Conservation (phyloP, 2,113 vertebrate genomes). For the Meriones unguiculatus region DNA sequence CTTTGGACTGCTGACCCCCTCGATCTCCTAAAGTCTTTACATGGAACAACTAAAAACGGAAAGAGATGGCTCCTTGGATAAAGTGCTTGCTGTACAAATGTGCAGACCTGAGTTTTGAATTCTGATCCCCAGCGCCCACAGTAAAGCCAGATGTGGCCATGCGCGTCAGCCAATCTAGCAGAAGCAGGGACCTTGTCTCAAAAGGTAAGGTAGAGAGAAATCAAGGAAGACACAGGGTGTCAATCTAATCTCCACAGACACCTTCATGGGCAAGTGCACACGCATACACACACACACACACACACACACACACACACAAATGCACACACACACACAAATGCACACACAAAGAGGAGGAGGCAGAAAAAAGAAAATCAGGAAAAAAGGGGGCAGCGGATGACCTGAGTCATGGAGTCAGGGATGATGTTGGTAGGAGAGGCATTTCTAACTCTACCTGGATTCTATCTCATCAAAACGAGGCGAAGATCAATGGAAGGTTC, state of each 20-base stretch:
- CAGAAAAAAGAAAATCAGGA: too few relatives aligned
- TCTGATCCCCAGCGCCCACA: not conserved
- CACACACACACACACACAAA: not conserved
- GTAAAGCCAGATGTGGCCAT: not conserved
- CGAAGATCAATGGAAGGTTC: not conserved
- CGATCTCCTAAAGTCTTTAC: not conserved
- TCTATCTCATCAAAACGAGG: not conserved
- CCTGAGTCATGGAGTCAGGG: too few relatives aligned
- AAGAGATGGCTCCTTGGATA: not conserved
- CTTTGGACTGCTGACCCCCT: not conserved
- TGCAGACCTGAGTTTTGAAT: not conserved
- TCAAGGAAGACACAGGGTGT: not conserved
- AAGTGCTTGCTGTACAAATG: not conserved
- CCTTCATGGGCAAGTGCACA: not conserved
- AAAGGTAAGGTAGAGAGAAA: not conserved
- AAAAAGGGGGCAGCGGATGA: not conserved
- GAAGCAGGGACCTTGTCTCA: not conserved
- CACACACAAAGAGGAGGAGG: not conserved
- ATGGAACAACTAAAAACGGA: not conserved
- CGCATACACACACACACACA: not conserved
- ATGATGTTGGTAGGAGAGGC: not conserved
- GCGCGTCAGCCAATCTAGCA: not conserved
- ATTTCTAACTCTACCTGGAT: not conserved
- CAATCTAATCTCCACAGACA: not conserved
- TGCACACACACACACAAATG: not conserved